Conservation (phyloP, 2,797 vertebrate species). For the Catamblyrhynchus diadema region DNA sequence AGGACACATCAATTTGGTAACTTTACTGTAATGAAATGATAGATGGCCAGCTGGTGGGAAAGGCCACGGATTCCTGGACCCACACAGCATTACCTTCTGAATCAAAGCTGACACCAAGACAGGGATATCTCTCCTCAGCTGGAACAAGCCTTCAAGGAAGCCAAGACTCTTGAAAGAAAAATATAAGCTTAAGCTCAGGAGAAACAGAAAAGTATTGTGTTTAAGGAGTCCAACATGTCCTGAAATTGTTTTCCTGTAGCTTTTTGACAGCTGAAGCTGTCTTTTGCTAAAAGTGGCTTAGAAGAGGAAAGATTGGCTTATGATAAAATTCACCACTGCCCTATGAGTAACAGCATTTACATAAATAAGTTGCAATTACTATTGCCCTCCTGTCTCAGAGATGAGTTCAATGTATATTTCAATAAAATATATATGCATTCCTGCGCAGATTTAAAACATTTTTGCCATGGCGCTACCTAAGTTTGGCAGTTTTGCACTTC, state of each 20-base stretch:
- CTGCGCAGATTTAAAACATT: neutral
- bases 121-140: neutral
- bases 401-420: neutral
- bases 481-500: neutral
- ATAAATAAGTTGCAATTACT: constrained; percentile 45
- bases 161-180: neutral
- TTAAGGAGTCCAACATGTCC: neutral
- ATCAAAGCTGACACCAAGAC: constrained; percentile 16
- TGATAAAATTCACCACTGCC: neutral
- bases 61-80: neutral
- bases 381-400: neutral
- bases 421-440: neutral
- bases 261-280: constrained; percentile 25
- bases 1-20: constrained; percentile 20
- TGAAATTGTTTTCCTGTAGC: neutral
- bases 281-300: constrained; percentile 32
- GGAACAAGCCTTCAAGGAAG: neutral
- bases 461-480: neutral
- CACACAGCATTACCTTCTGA: constrained; percentile 6
- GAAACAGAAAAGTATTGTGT: neutral
- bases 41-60: constrained; percentile 28
- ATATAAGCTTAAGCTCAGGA: neutral
- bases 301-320: constrained; percentile 26
- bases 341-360: constrained; percentile 15
- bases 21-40: constrained; percentile 57